Evolutionary conservation across 35 echinoderm and acorn worm species (phyloP), one percentile per base, ranked within the genome.

Genomic region (Ophiothrix spiculata): DNA sequence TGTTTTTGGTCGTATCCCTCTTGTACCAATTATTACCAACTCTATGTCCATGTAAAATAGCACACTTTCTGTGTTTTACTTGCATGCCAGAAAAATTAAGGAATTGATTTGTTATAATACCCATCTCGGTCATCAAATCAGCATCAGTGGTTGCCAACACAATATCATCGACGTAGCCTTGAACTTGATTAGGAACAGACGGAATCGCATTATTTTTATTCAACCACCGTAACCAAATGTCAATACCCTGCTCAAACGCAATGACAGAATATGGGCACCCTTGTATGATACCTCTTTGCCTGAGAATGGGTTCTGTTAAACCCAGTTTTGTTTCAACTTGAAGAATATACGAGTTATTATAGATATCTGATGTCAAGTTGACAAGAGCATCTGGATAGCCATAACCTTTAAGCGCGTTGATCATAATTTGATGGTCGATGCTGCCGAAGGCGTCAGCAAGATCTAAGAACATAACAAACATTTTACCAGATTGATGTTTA

Each of bases 181-280:
- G 60, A n/a, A 69, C 60, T 69, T 69, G 17, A 69, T 69, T 69
- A 2, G 60, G 60, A 12, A 69, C 29, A 69, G 60, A 69, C 23
- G 60, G 60, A 15, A 25, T 15, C 10, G 29, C 29, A n/a, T 69
- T 69, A 69, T 69, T 49, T 10, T 49, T 19, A 19, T 49, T 10
- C 6, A 49, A 19, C 60, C 23, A 69, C 60, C 60, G 4, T 28
- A 69, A 28, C 60, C 60, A 69, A 25, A 69, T 69, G 60, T 69
- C 42, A 37, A 85, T 56, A 19, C 56, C 83, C 60, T 69, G 60
- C 60, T 69, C 60, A 69, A 69, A 69, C 17, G 60, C 60, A 10
- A 69, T 69, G 16, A 69, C 60, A n/a, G 60, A 15, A 28, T 69
- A 69, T 28, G 60, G 60, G 25, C 60, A 69, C 3, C 60, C 60